A percentile compares a stretch with the other conserved stretches of the same genome.
Conservation (phyloP, 2,888 invertebrate genomes). For the Steromphala cineraria region DNA sequence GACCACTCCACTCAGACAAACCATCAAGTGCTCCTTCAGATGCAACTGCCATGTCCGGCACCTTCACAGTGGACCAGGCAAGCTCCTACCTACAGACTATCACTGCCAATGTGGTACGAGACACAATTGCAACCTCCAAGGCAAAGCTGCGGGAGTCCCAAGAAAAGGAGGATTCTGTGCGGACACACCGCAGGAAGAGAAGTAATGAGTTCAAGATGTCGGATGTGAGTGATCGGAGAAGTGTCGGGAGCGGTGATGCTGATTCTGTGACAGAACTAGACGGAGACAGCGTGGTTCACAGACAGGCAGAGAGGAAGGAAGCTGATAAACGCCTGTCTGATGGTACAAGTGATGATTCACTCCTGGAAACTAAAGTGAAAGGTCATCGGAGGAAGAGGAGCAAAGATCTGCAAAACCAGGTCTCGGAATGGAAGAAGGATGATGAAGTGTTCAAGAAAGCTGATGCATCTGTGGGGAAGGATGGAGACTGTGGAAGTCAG, state of each 20-base stretch:
- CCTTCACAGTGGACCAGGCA: slow-evolving; percentile 60
- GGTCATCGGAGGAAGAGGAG: slow-evolving; percentile 45
- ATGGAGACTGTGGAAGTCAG: slow-evolving; percentile 38
- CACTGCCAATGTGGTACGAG: slow-evolving; percentile 37
- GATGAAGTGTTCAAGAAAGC: slow-evolving; percentile 40
- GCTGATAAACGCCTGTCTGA: slow-evolving; percentile 31
- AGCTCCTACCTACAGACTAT: slow-evolving; percentile 55
- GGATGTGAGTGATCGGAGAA: neutral
- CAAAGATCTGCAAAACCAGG: slow-evolving; percentile 43
- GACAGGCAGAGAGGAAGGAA: slow-evolving; percentile 24
- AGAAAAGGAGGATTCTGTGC: slow-evolving; percentile 38
- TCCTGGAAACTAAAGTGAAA: slow-evolving; percentile 35
- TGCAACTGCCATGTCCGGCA: slow-evolving; percentile 52
- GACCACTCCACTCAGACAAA: neutral
- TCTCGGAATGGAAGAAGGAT: slow-evolving; percentile 43
- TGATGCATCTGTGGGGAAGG: slow-evolving; percentile 42
- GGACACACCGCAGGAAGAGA: slow-evolving; percentile 49
- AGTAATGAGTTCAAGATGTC: slow-evolving; percentile 42
- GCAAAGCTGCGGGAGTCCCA: neutral
- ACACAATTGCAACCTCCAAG: neutral
- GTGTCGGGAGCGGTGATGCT: neutral
- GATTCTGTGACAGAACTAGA: slow-evolving; percentile 18
- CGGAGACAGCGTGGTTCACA: slow-evolving; percentile 37
- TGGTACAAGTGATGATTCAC: slow-evolving; percentile 33
- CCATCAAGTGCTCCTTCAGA: slow-evolving; percentile 21